These are phyloP conservation scores for Dilophus febrilis DNA, from an alignment of 2,888 invertebrate genomes.

Conservation along the genomic window DNA sequence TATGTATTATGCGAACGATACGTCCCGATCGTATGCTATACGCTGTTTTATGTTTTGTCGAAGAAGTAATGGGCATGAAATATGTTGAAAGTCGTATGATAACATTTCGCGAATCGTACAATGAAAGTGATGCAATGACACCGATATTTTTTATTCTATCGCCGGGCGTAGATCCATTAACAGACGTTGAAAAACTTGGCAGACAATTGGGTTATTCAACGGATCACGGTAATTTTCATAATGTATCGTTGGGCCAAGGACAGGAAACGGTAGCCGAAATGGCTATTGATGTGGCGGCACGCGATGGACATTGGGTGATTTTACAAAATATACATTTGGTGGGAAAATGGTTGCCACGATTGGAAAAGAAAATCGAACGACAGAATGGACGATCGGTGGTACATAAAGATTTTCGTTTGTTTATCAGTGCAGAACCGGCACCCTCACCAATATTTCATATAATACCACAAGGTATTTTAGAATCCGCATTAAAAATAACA, in stretches of 20 bases:
- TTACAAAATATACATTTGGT: slow-evolving; percentile 89
- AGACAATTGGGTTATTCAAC: slow-evolving; percentile 60
- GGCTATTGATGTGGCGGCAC: slow-evolving; percentile 59
- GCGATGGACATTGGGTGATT: slow-evolving; percentile 79
- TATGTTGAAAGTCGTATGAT: slow-evolving; percentile 64
- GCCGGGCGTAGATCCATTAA: slow-evolving; percentile 81
- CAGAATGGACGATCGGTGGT: slow-evolving; percentile 50
- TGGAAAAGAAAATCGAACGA: slow-evolving; percentile 86
- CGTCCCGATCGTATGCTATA: slow-evolving; percentile 91
- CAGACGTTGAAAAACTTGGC: slow-evolving; percentile 62
- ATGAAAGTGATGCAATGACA: slow-evolving; percentile 68
- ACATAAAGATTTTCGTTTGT: slow-evolving; percentile 47
- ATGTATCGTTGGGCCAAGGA: slow-evolving; percentile 87
- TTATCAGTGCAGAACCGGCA: slow-evolving; percentile 80
- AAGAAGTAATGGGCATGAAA: slow-evolving; percentile 70
- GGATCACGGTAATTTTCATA: slow-evolving; percentile 70
- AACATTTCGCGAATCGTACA: slow-evolving; percentile 65
- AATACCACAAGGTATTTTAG: slow-evolving; percentile 73
- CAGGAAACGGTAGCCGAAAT: slow-evolving; percentile 83
- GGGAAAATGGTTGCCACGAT: slow-evolving; percentile 64
- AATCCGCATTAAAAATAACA: slow-evolving; percentile 88
- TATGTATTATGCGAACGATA: slow-evolving; percentile 83
- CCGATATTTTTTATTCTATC: slow-evolving; percentile 91
- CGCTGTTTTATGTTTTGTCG: slow-evolving; percentile 73
- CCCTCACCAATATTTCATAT: slow-evolving; percentile 46